A percentile compares a stretch with the other conserved stretches of the same genome.
phyloP scores from a whole-genome alignment of 2,113 vertebrate species.

The Bujurquina vittata region DNA sequence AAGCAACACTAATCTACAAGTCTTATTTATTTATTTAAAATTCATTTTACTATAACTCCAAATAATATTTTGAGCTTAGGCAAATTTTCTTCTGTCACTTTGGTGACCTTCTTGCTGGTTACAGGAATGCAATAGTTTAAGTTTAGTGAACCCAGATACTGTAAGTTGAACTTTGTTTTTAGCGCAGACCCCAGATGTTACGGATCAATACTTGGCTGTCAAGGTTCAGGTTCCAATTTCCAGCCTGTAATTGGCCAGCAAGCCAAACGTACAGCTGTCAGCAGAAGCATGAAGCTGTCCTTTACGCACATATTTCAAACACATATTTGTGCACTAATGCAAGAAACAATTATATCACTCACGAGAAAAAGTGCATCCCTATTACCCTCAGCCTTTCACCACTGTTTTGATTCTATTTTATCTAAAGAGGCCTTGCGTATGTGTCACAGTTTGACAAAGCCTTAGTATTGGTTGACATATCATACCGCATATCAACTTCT shows the following conservation, averaged over 20 bases:
- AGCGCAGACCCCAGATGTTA: neutral
- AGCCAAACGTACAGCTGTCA: constrained; percentile 52
- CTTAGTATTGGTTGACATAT: constrained; percentile 66
- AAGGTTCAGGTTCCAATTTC: constrained; percentile 62
- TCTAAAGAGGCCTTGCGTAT: constrained; percentile 24
- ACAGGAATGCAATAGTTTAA: neutral
- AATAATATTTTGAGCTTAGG: neutral
- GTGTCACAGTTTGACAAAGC: constrained; percentile 65
- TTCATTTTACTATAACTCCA: neutral
- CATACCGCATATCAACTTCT: constrained; percentile 67
- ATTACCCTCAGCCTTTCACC: constrained; percentile 13
- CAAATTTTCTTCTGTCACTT: neutral
- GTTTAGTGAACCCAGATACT: neutral
- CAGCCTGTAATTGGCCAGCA: constrained; percentile 61
- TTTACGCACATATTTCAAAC: constrained; percentile 45
- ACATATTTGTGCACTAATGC: constrained; percentile 28
- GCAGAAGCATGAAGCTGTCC: constrained; percentile 49
- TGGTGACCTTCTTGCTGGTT: neutral
- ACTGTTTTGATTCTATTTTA: constrained; percentile 50
- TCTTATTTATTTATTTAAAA: neutral
- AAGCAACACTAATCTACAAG: too few relatives aligned
- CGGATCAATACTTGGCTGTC: constrained; percentile 61
- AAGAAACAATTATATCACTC: constrained; percentile 47
- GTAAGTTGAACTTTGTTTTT: neutral
- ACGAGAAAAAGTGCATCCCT: constrained; percentile 25